Evolutionary conservation across 1,140 invertebrate genomes (phyloP).

Genomic region (Drosophila nasuta): DNA sequence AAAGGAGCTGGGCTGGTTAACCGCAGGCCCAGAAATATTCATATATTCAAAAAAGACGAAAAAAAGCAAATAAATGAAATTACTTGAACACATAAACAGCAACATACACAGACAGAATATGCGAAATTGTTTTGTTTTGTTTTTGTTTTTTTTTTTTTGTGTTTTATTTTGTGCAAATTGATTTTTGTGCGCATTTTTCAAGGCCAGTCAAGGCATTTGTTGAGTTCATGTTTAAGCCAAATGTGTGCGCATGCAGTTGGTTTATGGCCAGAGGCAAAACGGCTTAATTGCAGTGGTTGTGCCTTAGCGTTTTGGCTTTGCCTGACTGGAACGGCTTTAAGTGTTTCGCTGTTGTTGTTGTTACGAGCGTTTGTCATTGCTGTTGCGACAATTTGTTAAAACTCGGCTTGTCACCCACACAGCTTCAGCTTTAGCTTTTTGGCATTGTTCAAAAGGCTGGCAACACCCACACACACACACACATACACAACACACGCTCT

Average conservation of each 20-base stretch:
- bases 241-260: slow-evolving; percentile 64
- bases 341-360: slow-evolving; percentile 34
- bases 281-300: slow-evolving; percentile 68
- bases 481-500: not conserved
- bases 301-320: not conserved
- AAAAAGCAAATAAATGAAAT: slow-evolving; percentile 55
- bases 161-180: slow-evolving; percentile 47
- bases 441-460: slow-evolving; percentile 59
- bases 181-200: slow-evolving; percentile 70
- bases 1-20: slow-evolving; percentile 13
- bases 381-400: slow-evolving; percentile 51
- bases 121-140: slow-evolving; percentile 28
- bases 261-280: slow-evolving; percentile 55
- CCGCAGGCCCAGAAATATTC: slow-evolving; percentile 44
- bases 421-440: slow-evolving; percentile 39
- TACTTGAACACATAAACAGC: slow-evolving; percentile 42
- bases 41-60: slow-evolving; percentile 45
- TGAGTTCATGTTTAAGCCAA: slow-evolving; percentile 73
- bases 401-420: slow-evolving; percentile 56
- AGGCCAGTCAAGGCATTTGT: slow-evolving; percentile 58
- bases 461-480: slow-evolving; percentile 57
- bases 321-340: slow-evolving; percentile 46
- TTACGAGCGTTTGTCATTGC: slow-evolving; percentile 48
- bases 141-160: slow-evolving; percentile 15
- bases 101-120: slow-evolving; percentile 20